These are phyloP conservation scores for Euplagia quadripunctaria DNA, from an alignment of 2,888 invertebrate genomes.

Conservation along the genomic window DNA sequence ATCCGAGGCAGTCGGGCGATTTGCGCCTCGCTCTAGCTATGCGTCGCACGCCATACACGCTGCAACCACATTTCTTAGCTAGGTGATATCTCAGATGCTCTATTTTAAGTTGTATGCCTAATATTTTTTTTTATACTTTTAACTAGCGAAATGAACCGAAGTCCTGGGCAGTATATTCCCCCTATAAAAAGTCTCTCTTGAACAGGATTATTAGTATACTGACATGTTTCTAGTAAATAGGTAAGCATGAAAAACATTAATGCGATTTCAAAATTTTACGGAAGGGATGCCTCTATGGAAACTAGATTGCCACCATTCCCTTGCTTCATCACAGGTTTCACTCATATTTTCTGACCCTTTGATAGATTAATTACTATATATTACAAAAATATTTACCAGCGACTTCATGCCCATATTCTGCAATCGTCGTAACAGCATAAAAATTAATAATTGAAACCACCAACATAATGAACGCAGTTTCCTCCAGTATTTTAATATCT, in stretches of 20 bases:
- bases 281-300: too few species aligned
- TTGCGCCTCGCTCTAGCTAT: constrained; percentile 66
- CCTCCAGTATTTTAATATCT: background rate
- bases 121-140: background rate
- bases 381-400: background rate
- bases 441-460: too few species aligned
- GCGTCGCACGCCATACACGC: constrained; percentile 63
- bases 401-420: too few species aligned
- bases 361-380: too few species aligned
- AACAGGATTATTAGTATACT: too few species aligned
- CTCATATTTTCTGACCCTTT: background rate
- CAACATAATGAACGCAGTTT: background rate
- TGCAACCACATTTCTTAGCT: constrained; percentile 63
- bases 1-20: constrained; percentile 71
- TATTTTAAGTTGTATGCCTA: constrained; percentile 14
- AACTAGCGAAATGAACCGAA: background rate
- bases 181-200: too few species aligned
- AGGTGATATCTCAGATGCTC: constrained; percentile 50
- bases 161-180: too few species aligned
- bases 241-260: background rate
- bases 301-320: too few species aligned
- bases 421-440: too few species aligned
- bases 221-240: background rate
- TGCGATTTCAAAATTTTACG: too few species aligned
- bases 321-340: background rate